Evolutionary conservation across 1,140 invertebrate genomes (phyloP).

Genomic region (Platyura marginata): DNA sequence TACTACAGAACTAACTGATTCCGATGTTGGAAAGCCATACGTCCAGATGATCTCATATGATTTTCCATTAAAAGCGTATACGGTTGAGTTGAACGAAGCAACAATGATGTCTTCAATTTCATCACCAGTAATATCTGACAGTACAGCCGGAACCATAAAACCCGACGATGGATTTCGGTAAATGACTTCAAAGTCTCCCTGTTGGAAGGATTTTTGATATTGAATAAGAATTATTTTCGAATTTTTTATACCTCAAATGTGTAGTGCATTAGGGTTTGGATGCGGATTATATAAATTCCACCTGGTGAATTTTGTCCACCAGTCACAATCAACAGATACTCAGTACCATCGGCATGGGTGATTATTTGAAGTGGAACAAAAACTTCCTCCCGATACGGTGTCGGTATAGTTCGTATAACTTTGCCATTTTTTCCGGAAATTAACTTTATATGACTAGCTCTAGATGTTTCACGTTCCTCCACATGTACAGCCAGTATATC

Average conservation of each 20-base stretch:
- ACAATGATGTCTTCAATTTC: conserved; percentile 51
- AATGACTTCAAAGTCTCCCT: conserved; percentile 15
- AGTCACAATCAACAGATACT: conserved; percentile 39
- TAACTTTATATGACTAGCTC: conserved; percentile 41
- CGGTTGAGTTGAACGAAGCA: conserved; percentile 50
- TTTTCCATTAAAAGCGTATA: conserved; percentile 52
- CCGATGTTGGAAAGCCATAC: conserved; percentile 39
- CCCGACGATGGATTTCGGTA: conserved; percentile 22
- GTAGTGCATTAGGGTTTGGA: conserved; percentile 26
- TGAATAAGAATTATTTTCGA: too few species aligned
- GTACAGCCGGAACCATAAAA: conserved; percentile 43
- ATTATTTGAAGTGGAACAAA: conserved; percentile 37
- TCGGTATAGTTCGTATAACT: conserved; percentile 37
- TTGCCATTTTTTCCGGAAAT: conserved; percentile 50
- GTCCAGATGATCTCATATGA: conserved; percentile 53
- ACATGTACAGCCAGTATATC: conserved; percentile 57
- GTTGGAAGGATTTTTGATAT: not conserved
- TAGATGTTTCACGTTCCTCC: conserved; percentile 25
- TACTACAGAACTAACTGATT: conserved; percentile 50
- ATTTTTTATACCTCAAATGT: too few species aligned
- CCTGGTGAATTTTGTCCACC: conserved; percentile 55
- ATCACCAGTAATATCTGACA: conserved; percentile 60
- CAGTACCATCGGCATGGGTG: conserved; percentile 18
- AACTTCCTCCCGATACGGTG: conserved; percentile 49
- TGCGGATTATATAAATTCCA: conserved; percentile 41